A percentile compares a stretch with the other conserved stretches of the same genome.
phyloP scores from a whole-genome alignment of 1,140 invertebrate genomes.

The Pseudomyrmex gracilis region DNA sequence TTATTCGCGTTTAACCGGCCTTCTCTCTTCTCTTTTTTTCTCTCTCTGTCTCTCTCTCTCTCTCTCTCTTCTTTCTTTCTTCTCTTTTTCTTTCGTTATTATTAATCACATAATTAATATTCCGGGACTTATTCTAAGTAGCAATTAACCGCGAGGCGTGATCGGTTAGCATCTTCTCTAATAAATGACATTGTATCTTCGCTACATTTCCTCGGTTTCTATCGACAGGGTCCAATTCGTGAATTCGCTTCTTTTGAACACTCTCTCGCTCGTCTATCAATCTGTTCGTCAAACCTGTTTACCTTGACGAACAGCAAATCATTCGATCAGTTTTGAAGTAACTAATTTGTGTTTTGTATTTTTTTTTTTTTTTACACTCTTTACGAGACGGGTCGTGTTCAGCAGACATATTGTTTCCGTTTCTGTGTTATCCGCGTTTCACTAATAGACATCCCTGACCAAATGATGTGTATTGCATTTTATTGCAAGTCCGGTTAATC shows the following conservation, averaged over 20 bases:
- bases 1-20: constrained; percentile 56
- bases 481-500: constrained; percentile 40
- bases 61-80: too few species aligned
- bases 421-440: not conserved
- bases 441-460: not conserved
- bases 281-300: too few species aligned
- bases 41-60: too few species aligned
- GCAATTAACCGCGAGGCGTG: constrained; percentile 64
- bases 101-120: constrained; percentile 81
- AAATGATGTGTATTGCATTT: constrained; percentile 37
- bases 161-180: constrained; percentile 43
- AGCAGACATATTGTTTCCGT: not conserved
- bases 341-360: too few species aligned
- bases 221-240: constrained; percentile 10
- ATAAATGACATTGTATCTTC: constrained; percentile 24
- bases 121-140: constrained; percentile 59
- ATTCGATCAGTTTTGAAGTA: too few species aligned
- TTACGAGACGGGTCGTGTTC: not conserved
- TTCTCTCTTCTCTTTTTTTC: constrained; percentile 35
- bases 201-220: constrained; percentile 11
- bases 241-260: not conserved
- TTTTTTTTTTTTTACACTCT: too few species aligned
- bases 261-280: too few species aligned
- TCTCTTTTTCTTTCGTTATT: constrained; percentile 61
- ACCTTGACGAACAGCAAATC: too few species aligned